Evolutionary conservation across 2,888 invertebrate species (phyloP).

Genomic region (Drosophila mettleri): DNA sequence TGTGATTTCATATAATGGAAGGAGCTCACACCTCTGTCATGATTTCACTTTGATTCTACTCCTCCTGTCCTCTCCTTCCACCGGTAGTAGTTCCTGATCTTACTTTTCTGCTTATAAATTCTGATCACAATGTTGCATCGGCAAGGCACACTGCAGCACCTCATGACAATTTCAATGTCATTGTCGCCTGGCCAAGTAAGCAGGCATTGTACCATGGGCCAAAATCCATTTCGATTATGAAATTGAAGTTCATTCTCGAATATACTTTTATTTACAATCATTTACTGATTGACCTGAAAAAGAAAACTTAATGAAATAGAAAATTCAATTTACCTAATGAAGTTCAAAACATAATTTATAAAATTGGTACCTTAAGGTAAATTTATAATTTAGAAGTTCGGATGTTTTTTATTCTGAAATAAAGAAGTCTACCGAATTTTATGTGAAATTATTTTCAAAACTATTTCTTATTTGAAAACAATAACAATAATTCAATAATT

Average conservation of each 20-base stretch:
- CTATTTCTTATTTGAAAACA: neutral
- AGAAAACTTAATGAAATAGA: no score
- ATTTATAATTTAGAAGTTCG: no score
- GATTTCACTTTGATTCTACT: constrained; percentile 17
- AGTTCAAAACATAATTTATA: no score
- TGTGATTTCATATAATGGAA: constrained; percentile 26
- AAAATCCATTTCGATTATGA: neutral
- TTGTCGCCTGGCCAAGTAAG: constrained; percentile 68
- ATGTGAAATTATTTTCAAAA: neutral
- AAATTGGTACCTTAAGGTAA: no score
- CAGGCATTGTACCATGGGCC: constrained; percentile 41
- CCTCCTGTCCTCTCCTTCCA: no score
- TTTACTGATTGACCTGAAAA: no score
- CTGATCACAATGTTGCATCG: constrained; percentile 66
- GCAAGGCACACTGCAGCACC: constrained; percentile 44
- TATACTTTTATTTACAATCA: no score
- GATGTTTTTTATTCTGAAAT: no score
- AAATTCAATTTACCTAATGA: no score
- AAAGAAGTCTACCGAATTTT: neutral
- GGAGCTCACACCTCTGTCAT: constrained; percentile 59
- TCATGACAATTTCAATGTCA: constrained; percentile 63
- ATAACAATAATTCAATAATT: neutral
- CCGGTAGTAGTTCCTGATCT: constrained; percentile 27
- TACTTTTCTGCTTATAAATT: constrained; percentile 76
- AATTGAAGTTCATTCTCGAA: neutral